phyloP scores from a whole-genome alignment of 2,888 invertebrate genomes.

The Frankliniella intonsa region DNA sequence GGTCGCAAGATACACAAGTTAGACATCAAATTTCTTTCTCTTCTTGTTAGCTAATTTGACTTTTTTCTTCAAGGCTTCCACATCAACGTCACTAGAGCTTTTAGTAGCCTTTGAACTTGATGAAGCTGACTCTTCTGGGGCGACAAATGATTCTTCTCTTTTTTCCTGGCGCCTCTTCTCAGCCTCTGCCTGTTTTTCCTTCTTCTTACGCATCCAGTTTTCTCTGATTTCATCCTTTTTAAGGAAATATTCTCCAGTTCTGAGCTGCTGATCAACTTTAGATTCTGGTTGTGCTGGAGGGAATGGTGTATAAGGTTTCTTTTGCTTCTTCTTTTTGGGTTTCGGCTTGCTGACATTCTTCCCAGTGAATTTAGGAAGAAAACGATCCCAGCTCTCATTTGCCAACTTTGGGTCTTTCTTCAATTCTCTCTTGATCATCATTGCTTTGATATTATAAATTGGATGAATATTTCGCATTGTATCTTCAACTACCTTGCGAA shows the following conservation, averaged over 20 bases:
- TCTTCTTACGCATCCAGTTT: slow-evolving; percentile 66
- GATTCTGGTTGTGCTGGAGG: slow-evolving; percentile 90
- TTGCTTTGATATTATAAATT: slow-evolving; percentile 92
- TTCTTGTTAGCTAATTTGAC: slow-evolving; percentile 56
- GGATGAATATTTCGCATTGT: slow-evolving; percentile 99
- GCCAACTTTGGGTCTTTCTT: slow-evolving; percentile 87
- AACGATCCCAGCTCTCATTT: slow-evolving; percentile 94
- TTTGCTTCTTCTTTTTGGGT: slow-evolving; percentile 80
- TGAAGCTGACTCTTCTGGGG: slow-evolving; percentile 61
- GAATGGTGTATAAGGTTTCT: slow-evolving; percentile 95
- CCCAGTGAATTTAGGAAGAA: slow-evolving; percentile 87
- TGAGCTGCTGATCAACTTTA: slow-evolving; percentile 86
- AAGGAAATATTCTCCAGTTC: slow-evolving; percentile 95
- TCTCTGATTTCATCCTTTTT: slow-evolving; percentile 73
- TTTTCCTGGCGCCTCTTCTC: slow-evolving; percentile 69
- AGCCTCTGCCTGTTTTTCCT: slow-evolving; percentile 70
- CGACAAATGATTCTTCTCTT: slow-evolving; percentile 73
- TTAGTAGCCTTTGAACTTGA: slow-evolving; percentile 39
- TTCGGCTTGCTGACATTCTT: slow-evolving; percentile 77
- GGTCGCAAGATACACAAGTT: not conserved
- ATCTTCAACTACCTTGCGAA: slow-evolving; percentile 85
- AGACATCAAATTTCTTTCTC: slow-evolving; percentile 24
- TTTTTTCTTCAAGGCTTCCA: slow-evolving; percentile 69
- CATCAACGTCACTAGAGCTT: slow-evolving; percentile 54
- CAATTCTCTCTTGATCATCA: slow-evolving; percentile 96